Conservation (phyloP, 2,797 vertebrate genomes). For the Momotus momota region DNA sequence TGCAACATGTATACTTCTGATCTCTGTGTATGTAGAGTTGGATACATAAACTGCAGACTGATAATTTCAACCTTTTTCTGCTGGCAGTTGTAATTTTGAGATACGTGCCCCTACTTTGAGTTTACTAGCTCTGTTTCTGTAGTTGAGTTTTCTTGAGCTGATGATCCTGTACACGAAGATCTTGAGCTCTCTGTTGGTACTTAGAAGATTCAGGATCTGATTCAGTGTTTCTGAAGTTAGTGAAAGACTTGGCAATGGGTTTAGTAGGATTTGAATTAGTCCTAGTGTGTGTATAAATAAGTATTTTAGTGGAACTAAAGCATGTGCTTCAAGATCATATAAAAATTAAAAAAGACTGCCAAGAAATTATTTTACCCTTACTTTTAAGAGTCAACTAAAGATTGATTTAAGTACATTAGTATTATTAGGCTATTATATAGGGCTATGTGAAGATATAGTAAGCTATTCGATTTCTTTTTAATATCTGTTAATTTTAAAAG, state of each 20-base stretch:
- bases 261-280: background rate
- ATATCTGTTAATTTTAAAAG: background rate
- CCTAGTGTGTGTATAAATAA: background rate
- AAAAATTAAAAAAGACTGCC: background rate
- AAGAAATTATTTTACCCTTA: background rate
- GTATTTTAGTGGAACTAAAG: background rate
- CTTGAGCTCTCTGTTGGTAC: background rate
- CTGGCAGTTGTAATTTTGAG: background rate
- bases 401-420: background rate
- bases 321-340: background rate
- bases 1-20: background rate
- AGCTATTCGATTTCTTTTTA: background rate
- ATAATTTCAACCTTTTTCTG: background rate
- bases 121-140: background rate
- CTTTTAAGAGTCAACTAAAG: background rate
- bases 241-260: background rate
- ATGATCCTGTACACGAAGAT: background rate
- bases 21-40: background rate
- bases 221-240: background rate
- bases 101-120: background rate
- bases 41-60: background rate
- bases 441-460: background rate
- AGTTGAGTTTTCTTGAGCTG: background rate
- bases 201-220: background rate
- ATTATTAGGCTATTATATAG: background rate